Base-by-base conservation (phyloP, 2,113 vertebrate genomes). In the Ibidorhyncha struthersii region DNA sequence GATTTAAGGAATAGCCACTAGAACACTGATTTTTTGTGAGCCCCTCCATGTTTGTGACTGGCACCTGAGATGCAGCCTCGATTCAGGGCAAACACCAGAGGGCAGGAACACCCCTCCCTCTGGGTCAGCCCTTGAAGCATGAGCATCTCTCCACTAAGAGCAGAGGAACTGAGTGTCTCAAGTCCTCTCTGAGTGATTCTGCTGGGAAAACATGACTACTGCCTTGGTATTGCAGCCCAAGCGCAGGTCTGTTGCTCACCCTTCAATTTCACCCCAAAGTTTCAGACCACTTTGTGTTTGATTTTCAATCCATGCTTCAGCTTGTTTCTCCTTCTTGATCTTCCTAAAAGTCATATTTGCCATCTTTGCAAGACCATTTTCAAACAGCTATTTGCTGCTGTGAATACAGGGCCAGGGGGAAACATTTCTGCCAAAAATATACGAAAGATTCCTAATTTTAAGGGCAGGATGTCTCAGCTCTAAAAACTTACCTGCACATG, bases 61-160 rank as follows among this genome's bases (percentile, higher is more conserved):
- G 59, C n/a, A 62, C 12, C 55, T 63, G 77, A 49, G 36, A 41
- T 34, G 14, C 78, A 21, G 19, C 21, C 27, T 49, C n/a, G 53
- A 61, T 29, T 58, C 72, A 30, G 15, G 59, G 18, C 14, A 72
- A 86, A 58, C 12, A 59, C 52, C n/a, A 58, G 30, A 53, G 38
- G 19, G 10, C 2, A 0, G 32, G 4, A 87, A 10, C 5, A 7
- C 27, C 9, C 17, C 3, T 63, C 12, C 7, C 5, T 67, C n/a
- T 63, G 65, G 4, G n/a, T 66, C 69, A 71, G 73, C n/a, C 30
- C 50, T 58, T 32, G 11, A 38, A 47, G 63, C 36, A 87, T 3
- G 22, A 77, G 49, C 19, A 19, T 49, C 29, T 67, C 0, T 1
- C 20, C 52, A 36, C 40, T 36, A 56, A 27, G 5, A 71, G 70